These are phyloP conservation scores for Sander vitreus DNA, from an alignment of 2,113 vertebrate species.

Conservation along the genomic window DNA sequence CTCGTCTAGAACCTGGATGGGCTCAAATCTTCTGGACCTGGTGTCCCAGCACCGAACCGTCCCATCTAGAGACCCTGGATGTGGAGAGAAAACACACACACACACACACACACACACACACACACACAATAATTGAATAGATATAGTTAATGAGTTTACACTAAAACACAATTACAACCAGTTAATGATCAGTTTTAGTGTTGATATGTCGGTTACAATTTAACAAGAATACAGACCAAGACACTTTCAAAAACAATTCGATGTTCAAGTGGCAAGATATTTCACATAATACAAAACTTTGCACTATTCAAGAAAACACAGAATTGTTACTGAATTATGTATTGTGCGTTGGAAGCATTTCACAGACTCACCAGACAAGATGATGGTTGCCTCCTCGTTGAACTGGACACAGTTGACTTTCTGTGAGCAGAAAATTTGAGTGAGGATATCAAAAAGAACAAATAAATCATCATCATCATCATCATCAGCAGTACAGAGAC, in stretches of 20 bases:
- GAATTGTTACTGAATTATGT: background rate
- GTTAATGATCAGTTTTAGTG: too few relatives aligned
- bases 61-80: slow-evolving; percentile 91
- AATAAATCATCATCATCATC: background rate
- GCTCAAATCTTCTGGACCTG: slow-evolving; percentile 87
- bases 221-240: background rate
- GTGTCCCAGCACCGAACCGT: slow-evolving; percentile 93
- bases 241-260: background rate
- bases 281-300: background rate
- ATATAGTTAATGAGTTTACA: too few relatives aligned
- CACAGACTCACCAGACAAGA: slow-evolving; percentile 89
- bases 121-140: background rate
- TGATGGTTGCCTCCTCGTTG: slow-evolving; percentile 92
- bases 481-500: background rate
- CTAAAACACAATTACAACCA: background rate
- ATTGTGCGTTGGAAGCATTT: background rate
- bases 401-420: slow-evolving; percentile 95
- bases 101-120: background rate
- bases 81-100: background rate
- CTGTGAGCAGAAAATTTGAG: slow-evolving; percentile 66
- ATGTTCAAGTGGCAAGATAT: background rate
- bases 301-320: background rate
- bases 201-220: background rate
- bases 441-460: background rate
- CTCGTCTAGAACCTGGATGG: slow-evolving; percentile 90